A percentile compares a stretch with the other conserved stretches of the same genome.
Conservation (phyloP, 2,797 vertebrate genomes). For the Melanogrammus aeglefinus region DNA sequence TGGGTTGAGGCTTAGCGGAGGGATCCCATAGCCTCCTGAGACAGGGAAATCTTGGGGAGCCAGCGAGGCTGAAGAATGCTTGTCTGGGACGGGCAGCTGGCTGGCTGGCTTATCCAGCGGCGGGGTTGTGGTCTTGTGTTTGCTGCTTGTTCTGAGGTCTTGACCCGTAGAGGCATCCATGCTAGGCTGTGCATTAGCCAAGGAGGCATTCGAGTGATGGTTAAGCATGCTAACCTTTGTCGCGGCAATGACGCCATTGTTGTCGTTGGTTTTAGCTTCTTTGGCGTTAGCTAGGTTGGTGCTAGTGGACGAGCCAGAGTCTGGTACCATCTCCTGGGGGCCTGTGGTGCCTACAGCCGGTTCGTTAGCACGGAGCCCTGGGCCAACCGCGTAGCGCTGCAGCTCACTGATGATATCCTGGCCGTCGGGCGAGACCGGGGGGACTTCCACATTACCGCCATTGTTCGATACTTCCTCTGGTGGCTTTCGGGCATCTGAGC, state of each 20-base stretch:
- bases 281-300: constrained; percentile 29
- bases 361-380: constrained; percentile 24
- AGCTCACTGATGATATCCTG: constrained; percentile 87
- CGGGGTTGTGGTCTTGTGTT: constrained; percentile 77
- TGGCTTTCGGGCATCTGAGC: constrained; percentile 74
- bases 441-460: constrained; percentile 69
- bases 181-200: constrained; percentile 47
- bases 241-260: not conserved
- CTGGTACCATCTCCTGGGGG: constrained; percentile 20
- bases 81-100: constrained; percentile 74
- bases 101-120: constrained; percentile 70
- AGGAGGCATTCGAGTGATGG: constrained; percentile 37
- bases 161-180: constrained; percentile 70
- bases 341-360: not conserved
- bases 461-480: constrained; percentile 43
- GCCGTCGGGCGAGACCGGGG: constrained; percentile 83
- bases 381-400: constrained; percentile 81
- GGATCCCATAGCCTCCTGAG: constrained; percentile 79
- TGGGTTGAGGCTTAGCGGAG: constrained; percentile 80
- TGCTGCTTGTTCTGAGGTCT: constrained; percentile 79
- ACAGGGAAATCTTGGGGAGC: constrained; percentile 82
- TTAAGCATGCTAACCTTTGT: constrained; percentile 25
- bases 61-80: constrained; percentile 74
- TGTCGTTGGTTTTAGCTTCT: constrained; percentile 31
- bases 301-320: constrained; percentile 10